phyloP scores from a whole-genome alignment of 2,797 vertebrate genomes.

The Danionella dracula region DNA sequence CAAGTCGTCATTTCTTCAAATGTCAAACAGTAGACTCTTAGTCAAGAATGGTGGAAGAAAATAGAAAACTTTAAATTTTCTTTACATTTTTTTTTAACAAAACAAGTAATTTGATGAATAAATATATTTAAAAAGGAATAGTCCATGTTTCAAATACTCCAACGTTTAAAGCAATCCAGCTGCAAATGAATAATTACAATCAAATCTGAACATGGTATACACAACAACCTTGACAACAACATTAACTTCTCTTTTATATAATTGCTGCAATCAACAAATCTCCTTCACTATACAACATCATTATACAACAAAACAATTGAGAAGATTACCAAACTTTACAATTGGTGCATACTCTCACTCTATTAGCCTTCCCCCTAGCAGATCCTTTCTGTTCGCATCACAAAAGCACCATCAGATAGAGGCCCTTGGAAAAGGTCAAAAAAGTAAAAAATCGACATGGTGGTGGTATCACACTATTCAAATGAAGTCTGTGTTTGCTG shows the following conservation, averaged over 20 bases:
- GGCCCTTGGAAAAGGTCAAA: conserved; percentile 24
- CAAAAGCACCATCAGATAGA: conserved; percentile 21
- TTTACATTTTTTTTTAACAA: too few relatives aligned
- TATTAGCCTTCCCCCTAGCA: neutral
- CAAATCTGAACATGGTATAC: neutral
- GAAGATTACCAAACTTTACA: neutral
- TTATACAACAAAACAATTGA: neutral
- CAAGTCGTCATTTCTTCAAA: too few relatives aligned
- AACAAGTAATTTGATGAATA: too few relatives aligned
- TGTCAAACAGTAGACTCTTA: too few relatives aligned
- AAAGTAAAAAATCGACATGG: conserved; percentile 32
- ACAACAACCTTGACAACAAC: neutral
- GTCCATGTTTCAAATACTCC: neutral
- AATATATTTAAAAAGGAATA: too few relatives aligned
- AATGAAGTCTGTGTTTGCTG: conserved; percentile 44
- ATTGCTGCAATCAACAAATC: neutral
- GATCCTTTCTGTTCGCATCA: neutral
- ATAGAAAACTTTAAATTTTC: too few relatives aligned
- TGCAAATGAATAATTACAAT: neutral
- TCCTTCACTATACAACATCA: neutral
- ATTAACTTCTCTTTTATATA: neutral
- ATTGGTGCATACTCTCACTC: neutral
- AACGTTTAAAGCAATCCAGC: neutral
- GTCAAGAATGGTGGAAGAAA: too few relatives aligned
- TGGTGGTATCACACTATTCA: conserved; percentile 48